Evolutionary conservation across 2,113 vertebrate genomes (phyloP).

Genomic region (Zosterops borbonicus): DNA sequence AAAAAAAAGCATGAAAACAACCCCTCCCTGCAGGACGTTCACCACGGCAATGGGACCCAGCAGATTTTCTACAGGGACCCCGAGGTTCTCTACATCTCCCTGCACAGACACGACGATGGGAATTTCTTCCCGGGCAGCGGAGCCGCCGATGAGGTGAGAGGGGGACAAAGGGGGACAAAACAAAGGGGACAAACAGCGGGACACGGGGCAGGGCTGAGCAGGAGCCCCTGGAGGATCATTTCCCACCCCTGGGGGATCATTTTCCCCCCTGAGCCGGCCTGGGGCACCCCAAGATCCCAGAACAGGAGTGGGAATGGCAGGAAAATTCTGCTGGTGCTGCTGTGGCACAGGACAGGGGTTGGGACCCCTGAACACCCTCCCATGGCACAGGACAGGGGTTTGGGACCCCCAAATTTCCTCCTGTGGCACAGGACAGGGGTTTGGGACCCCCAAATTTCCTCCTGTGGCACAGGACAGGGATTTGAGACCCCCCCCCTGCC

Average conservation of each 20-base stretch:
- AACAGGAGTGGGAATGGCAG: background rate
- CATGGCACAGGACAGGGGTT: too few relatives aligned
- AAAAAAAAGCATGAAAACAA: too few relatives aligned
- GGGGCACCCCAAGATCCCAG: background rate
- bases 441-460: too few relatives aligned
- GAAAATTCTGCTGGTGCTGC: background rate
- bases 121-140: slow-evolving; percentile 91
- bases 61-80: slow-evolving; percentile 90
- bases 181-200: too few relatives aligned
- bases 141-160: slow-evolving; percentile 81
- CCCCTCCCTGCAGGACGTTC: slow-evolving; percentile 81
- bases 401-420: too few relatives aligned
- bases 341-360: background rate
- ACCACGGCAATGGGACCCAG: slow-evolving; percentile 91
- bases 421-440: too few relatives aligned
- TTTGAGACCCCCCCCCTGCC: too few relatives aligned
- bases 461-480: too few relatives aligned
- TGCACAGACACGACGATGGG: slow-evolving; percentile 88
- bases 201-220: background rate
- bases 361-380: background rate
- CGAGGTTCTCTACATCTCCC: slow-evolving; percentile 87
- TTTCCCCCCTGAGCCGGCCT: background rate
- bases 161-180: background rate
- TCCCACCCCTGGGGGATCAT: too few relatives aligned
- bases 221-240: background rate